A percentile compares a stretch with the other conserved stretches of the same genome.
These are phyloP conservation scores for Philotrypesis tridentata DNA, from an alignment of 1,140 invertebrate genomes.

Conservation along the genomic window DNA sequence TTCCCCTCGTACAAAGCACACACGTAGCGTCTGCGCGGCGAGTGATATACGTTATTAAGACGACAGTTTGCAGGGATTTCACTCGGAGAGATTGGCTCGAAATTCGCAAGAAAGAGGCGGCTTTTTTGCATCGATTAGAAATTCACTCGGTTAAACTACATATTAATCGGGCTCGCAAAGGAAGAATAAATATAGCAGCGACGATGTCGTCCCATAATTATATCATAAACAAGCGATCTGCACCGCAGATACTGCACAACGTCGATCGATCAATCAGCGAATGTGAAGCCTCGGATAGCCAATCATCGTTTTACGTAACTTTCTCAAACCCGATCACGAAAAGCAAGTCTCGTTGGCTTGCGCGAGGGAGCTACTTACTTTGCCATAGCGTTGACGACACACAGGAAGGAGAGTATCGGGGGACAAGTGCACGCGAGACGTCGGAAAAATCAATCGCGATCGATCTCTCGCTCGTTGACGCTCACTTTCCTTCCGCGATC, in stretches of 20 bases:
- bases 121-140: neutral
- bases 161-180: neutral
- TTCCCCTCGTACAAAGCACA: no score
- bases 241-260: no score
- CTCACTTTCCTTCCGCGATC: conserved; percentile 43
- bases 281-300: no score
- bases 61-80: neutral
- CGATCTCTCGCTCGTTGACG: conserved; percentile 9
- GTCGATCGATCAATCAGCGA: no score
- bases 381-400: neutral
- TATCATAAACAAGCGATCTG: neutral
- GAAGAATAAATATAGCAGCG: neutral
- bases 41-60: neutral
- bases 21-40: neutral
- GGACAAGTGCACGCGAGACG: conserved; percentile 6
- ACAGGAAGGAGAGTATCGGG: neutral
- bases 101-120: neutral
- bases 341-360: conserved; percentile 4
- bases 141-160: neutral
- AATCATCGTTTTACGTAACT: conserved; percentile 40
- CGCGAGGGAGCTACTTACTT: conserved; percentile 18
- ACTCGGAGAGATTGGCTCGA: neutral
- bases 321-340: conserved; percentile 10
- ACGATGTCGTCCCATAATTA: neutral
- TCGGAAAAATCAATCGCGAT: conserved; percentile 45